Percentiles rank a stretch among this genome's conserved stretches.
Evolutionary conservation across 2,888 invertebrate genomes (phyloP).

Genomic region (Beris morrisii): DNA sequence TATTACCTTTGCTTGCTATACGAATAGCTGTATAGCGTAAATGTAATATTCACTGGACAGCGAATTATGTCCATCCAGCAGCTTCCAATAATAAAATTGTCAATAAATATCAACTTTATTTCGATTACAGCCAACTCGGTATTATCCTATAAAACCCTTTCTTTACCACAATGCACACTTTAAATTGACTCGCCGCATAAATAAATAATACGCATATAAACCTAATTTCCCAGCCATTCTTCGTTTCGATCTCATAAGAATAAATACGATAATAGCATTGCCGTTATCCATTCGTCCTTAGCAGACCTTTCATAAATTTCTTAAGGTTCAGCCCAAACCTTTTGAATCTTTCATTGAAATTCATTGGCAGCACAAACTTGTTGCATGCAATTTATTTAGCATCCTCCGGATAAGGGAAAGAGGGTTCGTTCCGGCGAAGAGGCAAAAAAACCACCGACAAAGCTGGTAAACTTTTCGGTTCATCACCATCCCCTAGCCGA

Average conservation of each 20-base stretch:
- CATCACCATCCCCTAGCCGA: too few species aligned
- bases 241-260: conserved; percentile 13
- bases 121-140: too few species aligned
- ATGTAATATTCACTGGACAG: too few species aligned
- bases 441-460: neutral
- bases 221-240: conserved; percentile 11
- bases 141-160: conserved; percentile 19
- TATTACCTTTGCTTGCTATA: too few species aligned
- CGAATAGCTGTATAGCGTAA: too few species aligned
- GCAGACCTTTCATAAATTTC: conserved; percentile 30
- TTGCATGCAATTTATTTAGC: conserved; percentile 33
- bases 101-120: too few species aligned
- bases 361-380: conserved; percentile 27
- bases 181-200: conserved; percentile 3
- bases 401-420: neutral
- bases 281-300: conserved; percentile 4
- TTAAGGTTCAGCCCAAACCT: conserved; percentile 26
- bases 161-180: conserved; percentile 9
- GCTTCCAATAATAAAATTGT: too few species aligned
- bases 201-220: conserved; percentile 19
- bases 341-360: conserved; percentile 34
- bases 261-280: conserved; percentile 23
- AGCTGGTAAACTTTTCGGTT: too few species aligned
- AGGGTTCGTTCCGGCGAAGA: neutral
- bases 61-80: too few species aligned